Conservation (phyloP, 2,888 invertebrate genomes). For the Sipha maydis region DNA sequence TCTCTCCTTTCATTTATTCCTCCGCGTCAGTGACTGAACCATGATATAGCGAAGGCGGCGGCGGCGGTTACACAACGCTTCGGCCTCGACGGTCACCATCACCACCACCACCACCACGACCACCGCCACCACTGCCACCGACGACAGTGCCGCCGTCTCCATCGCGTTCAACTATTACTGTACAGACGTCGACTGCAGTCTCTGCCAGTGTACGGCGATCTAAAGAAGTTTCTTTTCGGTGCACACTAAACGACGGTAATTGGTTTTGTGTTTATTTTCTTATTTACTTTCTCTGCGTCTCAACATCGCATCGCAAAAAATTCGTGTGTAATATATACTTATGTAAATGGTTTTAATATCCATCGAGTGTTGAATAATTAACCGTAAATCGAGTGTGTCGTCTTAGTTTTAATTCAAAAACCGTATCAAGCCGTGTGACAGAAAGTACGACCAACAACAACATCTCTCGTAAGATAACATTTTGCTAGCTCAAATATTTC, state of each 20-base stretch:
- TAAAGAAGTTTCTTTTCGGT: slow-evolving; percentile 4
- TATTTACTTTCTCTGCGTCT: slow-evolving; percentile 17
- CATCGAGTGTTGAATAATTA: neutral
- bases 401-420: too few species aligned
- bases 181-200: slow-evolving; percentile 44
- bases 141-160: neutral
- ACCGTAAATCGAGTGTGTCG: too few species aligned
- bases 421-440: neutral
- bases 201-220: slow-evolving; percentile 21
- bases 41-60: slow-evolving; percentile 3
- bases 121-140: neutral
- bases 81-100: slow-evolving; percentile 34
- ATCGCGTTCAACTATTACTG: neutral
- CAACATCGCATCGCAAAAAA: neutral
- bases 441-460: neutral
- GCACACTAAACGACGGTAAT: neutral
- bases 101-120: neutral
- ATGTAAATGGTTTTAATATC: neutral
- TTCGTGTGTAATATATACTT: neutral
- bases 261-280: neutral
- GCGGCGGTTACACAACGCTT: slow-evolving; percentile 40
- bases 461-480: neutral
- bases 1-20: slow-evolving; percentile 22
- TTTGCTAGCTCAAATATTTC: neutral
- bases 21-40: slow-evolving; percentile 9